Conservation (phyloP, 2,888 invertebrate species). For the Elegia similella region DNA sequence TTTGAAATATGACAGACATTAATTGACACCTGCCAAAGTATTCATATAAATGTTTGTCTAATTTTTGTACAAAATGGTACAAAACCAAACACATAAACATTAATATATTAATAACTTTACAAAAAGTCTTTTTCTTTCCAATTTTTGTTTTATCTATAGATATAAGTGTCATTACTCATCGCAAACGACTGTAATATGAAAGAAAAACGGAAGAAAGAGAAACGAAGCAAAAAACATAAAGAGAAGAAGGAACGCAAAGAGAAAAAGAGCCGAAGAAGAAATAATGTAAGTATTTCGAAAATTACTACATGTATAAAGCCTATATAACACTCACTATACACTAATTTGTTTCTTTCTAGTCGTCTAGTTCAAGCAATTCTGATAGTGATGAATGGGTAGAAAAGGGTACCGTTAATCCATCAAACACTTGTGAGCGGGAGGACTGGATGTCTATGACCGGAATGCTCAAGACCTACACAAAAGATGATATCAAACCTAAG, state of each 20-base stretch:
- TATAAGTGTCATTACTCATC: no score
- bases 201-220: conserved; percentile 21
- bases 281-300: conserved; percentile 6
- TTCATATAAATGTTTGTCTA: no score
- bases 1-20: no score
- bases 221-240: conserved; percentile 48
- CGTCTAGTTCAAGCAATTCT: conserved; percentile 53
- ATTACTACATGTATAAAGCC: no score
- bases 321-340: no score
- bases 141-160: neutral
- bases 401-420: conserved; percentile 46
- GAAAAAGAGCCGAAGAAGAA: neutral
- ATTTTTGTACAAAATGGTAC: no score
- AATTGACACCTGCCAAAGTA: no score
- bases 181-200: conserved; percentile 10
- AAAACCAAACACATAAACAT: no score
- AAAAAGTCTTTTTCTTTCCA: no score
- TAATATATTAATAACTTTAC: no score
- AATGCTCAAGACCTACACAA: conserved; percentile 67
- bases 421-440: conserved; percentile 75
- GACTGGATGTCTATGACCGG: conserved; percentile 90
- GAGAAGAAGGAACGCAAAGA: conserved; percentile 38
- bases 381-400: conserved; percentile 84
- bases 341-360: conserved; percentile 37
- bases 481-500: conserved; percentile 70